phyloP scores from a whole-genome alignment of 2,797 vertebrate species.

The Centropyge bicolor region DNA sequence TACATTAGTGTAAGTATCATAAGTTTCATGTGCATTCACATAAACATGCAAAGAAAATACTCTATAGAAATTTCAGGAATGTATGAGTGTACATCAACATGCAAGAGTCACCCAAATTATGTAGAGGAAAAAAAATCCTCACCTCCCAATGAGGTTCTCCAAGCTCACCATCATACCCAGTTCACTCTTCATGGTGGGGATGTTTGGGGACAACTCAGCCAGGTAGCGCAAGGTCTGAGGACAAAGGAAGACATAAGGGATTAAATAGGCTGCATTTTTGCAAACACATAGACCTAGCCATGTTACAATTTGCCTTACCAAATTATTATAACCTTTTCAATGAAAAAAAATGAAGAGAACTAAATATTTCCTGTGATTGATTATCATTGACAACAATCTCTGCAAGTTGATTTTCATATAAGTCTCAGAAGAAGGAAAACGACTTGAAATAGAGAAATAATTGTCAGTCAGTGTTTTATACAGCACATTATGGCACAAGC shows the following conservation, averaged over 20 bases:
- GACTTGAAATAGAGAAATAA: neutral
- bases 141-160: conserved; percentile 82
- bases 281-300: neutral
- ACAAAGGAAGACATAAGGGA: neutral
- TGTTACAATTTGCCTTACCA: neutral
- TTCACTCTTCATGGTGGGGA: conserved; percentile 84
- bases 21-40: neutral
- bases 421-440: neutral
- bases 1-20: neutral
- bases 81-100: neutral
- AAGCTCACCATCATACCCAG: conserved; percentile 88
- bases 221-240: conserved; percentile 85
- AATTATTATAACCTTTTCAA: too few species aligned
- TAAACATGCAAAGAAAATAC: neutral
- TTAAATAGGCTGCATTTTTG: neutral
- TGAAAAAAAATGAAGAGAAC: too few species aligned
- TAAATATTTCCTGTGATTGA: too few species aligned
- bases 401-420: too few species aligned
- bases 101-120: neutral
- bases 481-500: neutral
- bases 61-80: neutral
- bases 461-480: neutral
- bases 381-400: too few species aligned
- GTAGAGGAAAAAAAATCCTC: neutral
- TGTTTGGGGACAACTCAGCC: conserved; percentile 82